Evolutionary conservation across 2,888 invertebrate species (phyloP).

Genomic region (Pseudolycoriella hygida): DNA sequence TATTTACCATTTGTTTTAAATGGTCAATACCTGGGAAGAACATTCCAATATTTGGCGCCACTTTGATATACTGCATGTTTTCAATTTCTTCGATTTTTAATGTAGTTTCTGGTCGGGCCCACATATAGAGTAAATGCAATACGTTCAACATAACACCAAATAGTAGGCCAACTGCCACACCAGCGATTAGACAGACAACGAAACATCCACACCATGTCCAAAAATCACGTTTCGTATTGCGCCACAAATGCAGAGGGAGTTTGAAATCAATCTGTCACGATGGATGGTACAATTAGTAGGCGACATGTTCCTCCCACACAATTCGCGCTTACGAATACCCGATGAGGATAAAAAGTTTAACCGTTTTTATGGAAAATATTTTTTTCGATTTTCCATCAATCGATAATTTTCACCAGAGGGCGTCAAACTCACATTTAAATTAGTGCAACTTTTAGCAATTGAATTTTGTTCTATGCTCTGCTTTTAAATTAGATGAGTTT

Average conservation of each 20-base stretch:
- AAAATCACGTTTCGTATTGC: conserved; percentile 40
- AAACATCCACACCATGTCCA: conserved; percentile 50
- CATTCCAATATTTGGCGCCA: conserved; percentile 46
- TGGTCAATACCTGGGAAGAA: conserved; percentile 54
- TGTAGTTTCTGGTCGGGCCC: conserved; percentile 41
- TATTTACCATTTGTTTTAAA: conserved; percentile 36
- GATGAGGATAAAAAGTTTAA: too few species aligned
- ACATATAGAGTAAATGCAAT: conserved; percentile 40
- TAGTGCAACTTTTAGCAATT: too few species aligned
- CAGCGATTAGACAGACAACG: conserved; percentile 42
- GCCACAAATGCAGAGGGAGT: conserved; percentile 35
- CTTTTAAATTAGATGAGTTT: too few species aligned
- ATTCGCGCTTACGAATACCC: too few species aligned
- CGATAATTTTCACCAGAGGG: too few species aligned
- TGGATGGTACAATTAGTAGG: too few species aligned
- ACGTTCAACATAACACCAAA: conserved; percentile 50
- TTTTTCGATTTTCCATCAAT: too few species aligned
- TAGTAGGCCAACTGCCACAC: conserved; percentile 65
- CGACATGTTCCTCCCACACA: too few species aligned
- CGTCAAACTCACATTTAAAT: too few species aligned
- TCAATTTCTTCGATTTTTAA: conserved; percentile 25
- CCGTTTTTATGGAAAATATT: too few species aligned
- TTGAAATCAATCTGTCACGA: conserved; percentile 40
- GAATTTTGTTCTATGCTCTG: too few species aligned
- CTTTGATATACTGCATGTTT: conserved; percentile 33